Conservation (phyloP, 2,888 invertebrate genomes). For the Athrips mouffetella region DNA sequence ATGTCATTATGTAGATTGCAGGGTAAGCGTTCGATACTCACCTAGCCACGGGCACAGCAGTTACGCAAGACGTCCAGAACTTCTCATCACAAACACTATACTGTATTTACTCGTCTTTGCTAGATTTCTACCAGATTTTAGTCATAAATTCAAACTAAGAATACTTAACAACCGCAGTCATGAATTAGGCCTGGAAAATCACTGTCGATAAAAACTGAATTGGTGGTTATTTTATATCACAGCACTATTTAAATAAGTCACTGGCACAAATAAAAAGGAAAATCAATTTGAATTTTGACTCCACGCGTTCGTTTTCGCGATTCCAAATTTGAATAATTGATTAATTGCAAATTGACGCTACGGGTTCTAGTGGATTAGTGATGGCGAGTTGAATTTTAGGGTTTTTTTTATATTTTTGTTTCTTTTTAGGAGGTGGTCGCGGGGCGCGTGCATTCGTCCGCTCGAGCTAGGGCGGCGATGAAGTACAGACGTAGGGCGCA, state of each 20-base stretch:
- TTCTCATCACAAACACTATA: conserved; percentile 24
- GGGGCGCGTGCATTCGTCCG: conserved; percentile 45
- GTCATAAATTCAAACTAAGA: not conserved
- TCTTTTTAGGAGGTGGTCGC: conserved; percentile 30
- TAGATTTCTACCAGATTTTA: not conserved
- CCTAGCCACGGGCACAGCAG: conserved; percentile 31
- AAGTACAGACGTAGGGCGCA: conserved; percentile 50
- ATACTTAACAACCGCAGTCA: not conserved
- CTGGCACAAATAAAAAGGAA: conserved; percentile 30
- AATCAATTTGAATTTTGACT: conserved; percentile 9
- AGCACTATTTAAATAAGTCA: conserved; percentile 37
- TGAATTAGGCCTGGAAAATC: conserved; percentile 10
- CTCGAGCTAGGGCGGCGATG: conserved; percentile 50
- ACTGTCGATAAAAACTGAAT: conserved; percentile 10
- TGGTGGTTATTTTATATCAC: conserved; percentile 36
- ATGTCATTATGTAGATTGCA: conserved; percentile 20
- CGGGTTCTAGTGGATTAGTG: not conserved
- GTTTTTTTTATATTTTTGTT: conserved; percentile 20
- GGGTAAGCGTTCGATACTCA: conserved; percentile 30
- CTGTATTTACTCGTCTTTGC: not conserved
- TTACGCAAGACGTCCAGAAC: conserved; percentile 36
- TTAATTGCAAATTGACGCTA: not conserved
- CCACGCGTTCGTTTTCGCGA: not conserved
- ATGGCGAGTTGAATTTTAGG: conserved; percentile 1
- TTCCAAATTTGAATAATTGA: not conserved